Percentiles rank a stretch among this genome's conserved stretches.
Evolutionary conservation across 2,113 vertebrate genomes (phyloP).

Genomic region (Pristiophorus japonicus): DNA sequence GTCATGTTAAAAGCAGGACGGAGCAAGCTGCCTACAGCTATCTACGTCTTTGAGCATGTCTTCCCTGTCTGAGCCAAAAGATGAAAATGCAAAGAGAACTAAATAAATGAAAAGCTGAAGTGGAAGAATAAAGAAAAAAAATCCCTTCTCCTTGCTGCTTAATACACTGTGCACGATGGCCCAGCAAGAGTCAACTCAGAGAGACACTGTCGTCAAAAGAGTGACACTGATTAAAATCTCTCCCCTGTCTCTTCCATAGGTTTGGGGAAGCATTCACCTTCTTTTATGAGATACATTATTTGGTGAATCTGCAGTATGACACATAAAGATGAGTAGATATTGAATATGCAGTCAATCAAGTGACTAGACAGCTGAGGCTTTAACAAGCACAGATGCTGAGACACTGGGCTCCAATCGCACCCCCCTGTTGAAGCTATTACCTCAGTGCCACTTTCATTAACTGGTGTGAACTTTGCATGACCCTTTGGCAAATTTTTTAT

Average conservation of each 20-base stretch:
- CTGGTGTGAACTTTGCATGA: conserved; percentile 70
- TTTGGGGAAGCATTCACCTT: conserved; percentile 38
- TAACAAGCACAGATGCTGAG: conserved; percentile 38
- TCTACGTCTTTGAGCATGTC: conserved; percentile 16
- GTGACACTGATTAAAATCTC: conserved; percentile 38
- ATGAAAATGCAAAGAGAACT: conserved; percentile 36
- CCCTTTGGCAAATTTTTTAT: conserved; percentile 71
- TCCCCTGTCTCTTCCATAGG: conserved; percentile 36
- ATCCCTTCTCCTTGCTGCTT: conserved; percentile 12
- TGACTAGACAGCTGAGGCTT: conserved; percentile 38
- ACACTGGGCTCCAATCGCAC: conserved; percentile 36
- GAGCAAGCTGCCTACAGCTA: conserved; percentile 5
- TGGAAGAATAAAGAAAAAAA: conserved; percentile 21
- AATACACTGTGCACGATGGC: conserved; percentile 31
- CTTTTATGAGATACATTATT: conserved; percentile 39
- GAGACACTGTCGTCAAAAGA: conserved; percentile 30
- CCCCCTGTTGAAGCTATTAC: conserved; percentile 62
- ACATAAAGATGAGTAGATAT: conserved; percentile 38
- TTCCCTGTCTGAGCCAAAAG: conserved; percentile 28
- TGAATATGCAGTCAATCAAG: conserved; percentile 38
- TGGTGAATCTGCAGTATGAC: conserved; percentile 38
- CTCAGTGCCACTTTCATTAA: conserved; percentile 74
- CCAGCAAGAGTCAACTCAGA: conserved; percentile 30
- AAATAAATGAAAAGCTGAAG: conserved; percentile 36
- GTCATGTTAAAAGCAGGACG: conserved; percentile 35